Percentiles rank a stretch among this genome's conserved stretches.
Evolutionary conservation across 2,113 vertebrate genomes (phyloP).

Genomic region (Crotalus horridus): DNA sequence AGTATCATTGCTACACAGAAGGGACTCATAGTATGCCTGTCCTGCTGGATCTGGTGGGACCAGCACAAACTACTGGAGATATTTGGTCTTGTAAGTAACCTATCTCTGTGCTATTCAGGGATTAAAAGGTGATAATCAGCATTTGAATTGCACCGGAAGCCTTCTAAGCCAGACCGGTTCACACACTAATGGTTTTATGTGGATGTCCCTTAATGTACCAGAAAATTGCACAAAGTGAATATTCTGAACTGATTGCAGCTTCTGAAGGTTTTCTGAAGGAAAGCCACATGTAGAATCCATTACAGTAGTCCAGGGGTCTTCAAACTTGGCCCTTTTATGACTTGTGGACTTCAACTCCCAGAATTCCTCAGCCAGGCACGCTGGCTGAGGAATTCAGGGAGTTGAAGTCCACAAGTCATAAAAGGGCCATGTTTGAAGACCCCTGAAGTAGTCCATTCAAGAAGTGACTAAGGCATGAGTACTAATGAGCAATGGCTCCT

Average conservation of each 20-base stretch:
- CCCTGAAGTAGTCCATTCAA: background rate
- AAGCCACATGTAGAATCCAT: background rate
- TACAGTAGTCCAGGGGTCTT: background rate
- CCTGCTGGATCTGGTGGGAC: background rate
- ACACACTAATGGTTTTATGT: background rate
- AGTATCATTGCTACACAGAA: background rate
- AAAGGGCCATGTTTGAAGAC: no score
- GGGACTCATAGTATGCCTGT: background rate
- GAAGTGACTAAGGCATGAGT: background rate
- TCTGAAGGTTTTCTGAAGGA: background rate
- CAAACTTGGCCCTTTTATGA: no score
- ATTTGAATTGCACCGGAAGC: background rate
- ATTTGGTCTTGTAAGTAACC: background rate
- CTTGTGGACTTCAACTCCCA: no score
- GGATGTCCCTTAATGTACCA: background rate
- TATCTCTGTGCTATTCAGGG: background rate
- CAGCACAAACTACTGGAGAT: background rate
- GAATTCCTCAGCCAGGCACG: no score
- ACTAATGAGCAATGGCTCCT: background rate
- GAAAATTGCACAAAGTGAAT: background rate
- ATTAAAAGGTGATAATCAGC: background rate
- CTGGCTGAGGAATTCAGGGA: no score
- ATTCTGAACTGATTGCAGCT: background rate
- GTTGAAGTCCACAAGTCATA: no score
- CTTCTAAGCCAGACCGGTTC: background rate